These are phyloP conservation scores for Seira sanloemensis DNA, from an alignment of 2,888 invertebrate species.

Conservation along the genomic window DNA sequence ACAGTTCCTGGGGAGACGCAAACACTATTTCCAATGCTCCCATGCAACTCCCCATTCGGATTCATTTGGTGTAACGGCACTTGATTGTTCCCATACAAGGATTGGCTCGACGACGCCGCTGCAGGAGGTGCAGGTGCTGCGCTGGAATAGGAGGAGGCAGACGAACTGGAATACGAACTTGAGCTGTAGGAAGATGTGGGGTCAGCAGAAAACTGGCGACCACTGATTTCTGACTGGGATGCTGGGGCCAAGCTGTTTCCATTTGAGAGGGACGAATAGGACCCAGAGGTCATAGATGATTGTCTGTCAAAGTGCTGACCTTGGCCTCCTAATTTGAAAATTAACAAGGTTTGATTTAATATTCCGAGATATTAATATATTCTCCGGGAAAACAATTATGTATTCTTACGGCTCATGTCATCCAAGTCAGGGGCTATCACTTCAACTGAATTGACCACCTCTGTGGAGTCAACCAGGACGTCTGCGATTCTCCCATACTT, in stretches of 20 bases:
- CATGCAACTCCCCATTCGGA: constrained; percentile 32
- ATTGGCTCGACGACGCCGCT: constrained; percentile 37
- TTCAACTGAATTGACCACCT: constrained; percentile 88
- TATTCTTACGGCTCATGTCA: constrained; percentile 64
- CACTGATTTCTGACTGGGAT: constrained; percentile 34
- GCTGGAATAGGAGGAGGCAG: constrained; percentile 24
- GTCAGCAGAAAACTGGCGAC: constrained; percentile 38
- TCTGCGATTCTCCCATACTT: constrained; percentile 73
- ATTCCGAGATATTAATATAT: too few species aligned
- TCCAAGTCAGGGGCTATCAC: constrained; percentile 88
- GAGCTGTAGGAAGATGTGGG: constrained; percentile 23
- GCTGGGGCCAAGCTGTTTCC: constrained; percentile 43
- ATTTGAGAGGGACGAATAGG: constrained; percentile 47
- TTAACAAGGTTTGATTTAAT: too few species aligned
- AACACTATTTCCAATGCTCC: constrained; percentile 58
- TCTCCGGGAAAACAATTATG: too few species aligned
- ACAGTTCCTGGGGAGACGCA: constrained; percentile 73
- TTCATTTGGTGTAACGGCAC: constrained; percentile 34
- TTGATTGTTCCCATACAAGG: constrained; percentile 36
- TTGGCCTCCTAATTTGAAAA: constrained; percentile 64
- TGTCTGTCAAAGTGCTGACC: constrained; percentile 71
- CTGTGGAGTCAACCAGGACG: constrained; percentile 80
- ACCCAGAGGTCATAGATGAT: constrained; percentile 62
- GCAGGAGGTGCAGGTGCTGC: constrained; percentile 27
- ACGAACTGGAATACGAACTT: constrained; percentile 32